Percentiles rank a stretch among this genome's conserved stretches.
These are phyloP conservation scores for Pammene aurita DNA, from an alignment of 2,888 invertebrate genomes.

Conservation along the genomic window DNA sequence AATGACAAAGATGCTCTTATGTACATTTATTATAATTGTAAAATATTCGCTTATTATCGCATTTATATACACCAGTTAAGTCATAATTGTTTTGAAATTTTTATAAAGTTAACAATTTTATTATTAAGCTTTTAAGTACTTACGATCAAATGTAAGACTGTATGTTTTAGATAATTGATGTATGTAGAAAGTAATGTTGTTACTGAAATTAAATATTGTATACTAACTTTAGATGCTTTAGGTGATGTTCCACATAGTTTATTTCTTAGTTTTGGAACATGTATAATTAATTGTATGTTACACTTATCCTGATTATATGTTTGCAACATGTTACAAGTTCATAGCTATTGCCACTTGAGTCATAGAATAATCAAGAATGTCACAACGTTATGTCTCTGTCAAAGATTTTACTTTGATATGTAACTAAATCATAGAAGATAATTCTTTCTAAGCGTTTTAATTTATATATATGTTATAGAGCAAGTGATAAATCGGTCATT, in stretches of 20 bases:
- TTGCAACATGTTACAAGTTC: no score
- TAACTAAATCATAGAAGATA: no score
- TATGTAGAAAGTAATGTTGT: slow-evolving; percentile 2
- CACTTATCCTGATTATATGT: no score
- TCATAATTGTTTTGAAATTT: slow-evolving; percentile 12
- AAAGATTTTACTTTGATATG: no score
- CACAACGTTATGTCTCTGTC: no score
- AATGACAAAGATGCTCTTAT: background rate
- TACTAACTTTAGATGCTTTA: slow-evolving; percentile 7
- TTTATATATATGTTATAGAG: no score
- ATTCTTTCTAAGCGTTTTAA: no score
- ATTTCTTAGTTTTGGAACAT: background rate
- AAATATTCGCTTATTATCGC: slow-evolving; percentile 38
- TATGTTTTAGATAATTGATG: slow-evolving; percentile 16
- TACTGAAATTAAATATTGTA: background rate
- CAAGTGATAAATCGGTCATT: no score
- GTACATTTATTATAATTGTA: slow-evolving; percentile 9
- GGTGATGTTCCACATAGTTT: background rate
- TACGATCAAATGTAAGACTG: slow-evolving; percentile 34
- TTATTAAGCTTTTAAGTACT: background rate
- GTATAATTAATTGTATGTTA: background rate
- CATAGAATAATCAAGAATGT: background rate
- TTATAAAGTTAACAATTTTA: slow-evolving; percentile 26
- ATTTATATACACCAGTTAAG: slow-evolving; percentile 37
- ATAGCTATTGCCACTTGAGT: no score